A percentile compares a stretch with the other conserved stretches of the same genome.
These are phyloP conservation scores for Paralvinella palmiformis DNA, from an alignment of 1,140 invertebrate genomes.

Conservation along the genomic window DNA sequence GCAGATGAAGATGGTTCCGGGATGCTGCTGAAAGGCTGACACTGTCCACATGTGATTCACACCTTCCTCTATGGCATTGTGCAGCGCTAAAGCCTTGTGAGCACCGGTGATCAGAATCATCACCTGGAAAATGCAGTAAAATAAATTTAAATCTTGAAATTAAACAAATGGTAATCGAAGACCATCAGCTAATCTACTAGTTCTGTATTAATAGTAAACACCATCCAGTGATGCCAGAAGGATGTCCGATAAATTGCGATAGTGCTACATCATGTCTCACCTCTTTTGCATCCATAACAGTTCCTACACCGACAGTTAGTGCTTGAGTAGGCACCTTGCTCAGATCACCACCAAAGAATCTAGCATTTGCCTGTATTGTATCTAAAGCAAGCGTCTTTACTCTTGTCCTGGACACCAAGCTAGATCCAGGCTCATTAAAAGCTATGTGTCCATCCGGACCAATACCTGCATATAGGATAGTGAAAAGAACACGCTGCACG, in stretches of 20 bases:
- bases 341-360: constrained; percentile 95
- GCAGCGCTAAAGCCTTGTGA: constrained; percentile 92
- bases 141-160: background rate
- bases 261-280: too few relatives aligned
- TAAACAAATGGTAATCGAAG: background rate
- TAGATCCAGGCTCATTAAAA: constrained; percentile 93
- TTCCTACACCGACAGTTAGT: constrained; percentile 95
- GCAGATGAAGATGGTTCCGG: constrained; percentile 73
- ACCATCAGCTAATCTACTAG: too few relatives aligned
- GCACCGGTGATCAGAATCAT: constrained; percentile 98
- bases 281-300: constrained; percentile 97
- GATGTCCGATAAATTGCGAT: background rate
- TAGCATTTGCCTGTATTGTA: constrained; percentile 91
- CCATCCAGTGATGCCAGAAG: background rate
- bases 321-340: constrained; percentile 56
- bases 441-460: constrained; percentile 99
- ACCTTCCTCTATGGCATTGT: constrained; percentile 95
- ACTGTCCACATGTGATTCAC: constrained; percentile 99
- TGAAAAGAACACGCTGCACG: constrained; percentile 4
- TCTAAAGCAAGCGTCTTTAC: constrained; percentile 95
- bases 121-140: constrained; percentile 57
- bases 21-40: constrained; percentile 84
- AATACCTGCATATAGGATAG: constrained; percentile 53
- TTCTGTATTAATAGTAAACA: background rate
- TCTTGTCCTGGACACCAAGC: constrained; percentile 85